Conservation (phyloP, 1,140 invertebrate species). For the Psix sp. region DNA sequence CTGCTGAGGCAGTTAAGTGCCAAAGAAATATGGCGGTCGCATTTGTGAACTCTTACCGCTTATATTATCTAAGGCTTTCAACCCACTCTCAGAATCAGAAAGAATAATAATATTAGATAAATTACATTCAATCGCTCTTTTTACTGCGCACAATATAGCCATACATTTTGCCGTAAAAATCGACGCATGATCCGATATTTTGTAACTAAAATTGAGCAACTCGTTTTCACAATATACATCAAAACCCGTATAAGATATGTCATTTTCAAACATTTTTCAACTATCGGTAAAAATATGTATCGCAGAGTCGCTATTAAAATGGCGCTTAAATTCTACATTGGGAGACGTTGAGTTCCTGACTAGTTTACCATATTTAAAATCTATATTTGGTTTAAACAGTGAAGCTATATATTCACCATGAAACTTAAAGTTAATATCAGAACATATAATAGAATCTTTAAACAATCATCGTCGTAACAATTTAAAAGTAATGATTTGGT, state of each 20-base stretch:
- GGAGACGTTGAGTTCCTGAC: neutral
- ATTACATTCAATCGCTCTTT: neutral
- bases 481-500: too few species aligned
- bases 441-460: too few species aligned
- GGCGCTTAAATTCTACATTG: neutral
- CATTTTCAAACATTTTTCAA: constrained; percentile 1
- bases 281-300: constrained; percentile 12
- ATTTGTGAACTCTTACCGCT: neutral
- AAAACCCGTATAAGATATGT: neutral
- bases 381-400: constrained; percentile 1
- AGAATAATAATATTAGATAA: constrained; percentile 5
- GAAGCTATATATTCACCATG: neutral
- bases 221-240: constrained; percentile 1
- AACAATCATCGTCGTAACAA: too few species aligned
- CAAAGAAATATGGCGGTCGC: too few species aligned
- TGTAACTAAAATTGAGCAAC: neutral
- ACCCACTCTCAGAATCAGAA: constrained; percentile 13
- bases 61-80: constrained; percentile 5
- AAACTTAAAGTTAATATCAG: neutral
- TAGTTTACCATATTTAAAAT: neutral
- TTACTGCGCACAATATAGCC: neutral
- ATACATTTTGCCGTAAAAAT: constrained; percentile 18
- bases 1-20: too few species aligned
- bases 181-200: constrained; percentile 10
- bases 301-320: neutral